These are phyloP conservation scores for Tinea trinotella DNA, from an alignment of 2,888 invertebrate genomes.

Conservation along the genomic window DNA sequence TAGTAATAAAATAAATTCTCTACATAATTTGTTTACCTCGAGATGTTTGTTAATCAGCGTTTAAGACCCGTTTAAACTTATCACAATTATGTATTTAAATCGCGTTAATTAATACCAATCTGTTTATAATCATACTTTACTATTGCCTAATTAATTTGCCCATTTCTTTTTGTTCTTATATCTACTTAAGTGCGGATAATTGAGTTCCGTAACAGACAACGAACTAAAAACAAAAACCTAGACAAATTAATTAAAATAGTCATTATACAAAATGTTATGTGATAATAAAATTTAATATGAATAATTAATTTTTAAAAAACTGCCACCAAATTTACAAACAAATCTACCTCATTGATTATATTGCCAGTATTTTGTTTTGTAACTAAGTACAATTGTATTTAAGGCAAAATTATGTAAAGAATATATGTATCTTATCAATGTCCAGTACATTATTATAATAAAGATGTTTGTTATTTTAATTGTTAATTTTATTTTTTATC, in stretches of 20 bases:
- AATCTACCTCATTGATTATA: constrained; percentile 17
- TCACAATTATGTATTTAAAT: too few relatives aligned
- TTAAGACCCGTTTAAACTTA: too few relatives aligned
- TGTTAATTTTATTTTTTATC: constrained; percentile 21
- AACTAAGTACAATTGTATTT: constrained; percentile 33
- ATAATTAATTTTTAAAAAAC: not conserved
- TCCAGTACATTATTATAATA: constrained; percentile 67
- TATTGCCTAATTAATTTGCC: not conserved
- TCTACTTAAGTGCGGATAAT: not conserved
- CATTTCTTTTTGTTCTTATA: not conserved
- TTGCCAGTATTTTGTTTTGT: constrained; percentile 6
- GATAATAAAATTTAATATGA: constrained; percentile 13
- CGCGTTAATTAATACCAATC: too few relatives aligned
- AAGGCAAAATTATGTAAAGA: constrained; percentile 54
- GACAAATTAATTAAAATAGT: constrained; percentile 1
- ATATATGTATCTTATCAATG: constrained; percentile 67
- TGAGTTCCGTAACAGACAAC: not conserved
- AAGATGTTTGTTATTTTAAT: constrained; percentile 62
- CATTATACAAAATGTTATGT: constrained; percentile 12
- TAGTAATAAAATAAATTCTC: too few relatives aligned
- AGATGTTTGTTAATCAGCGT: too few relatives aligned
- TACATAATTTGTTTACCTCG: too few relatives aligned
- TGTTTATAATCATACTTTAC: too few relatives aligned
- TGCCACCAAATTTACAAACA: constrained; percentile 9
- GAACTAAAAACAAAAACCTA: not conserved